A percentile compares a stretch with the other conserved stretches of the same genome.
Conservation (phyloP, 2,113 vertebrate species). For the Ramphastos sulfuratus region DNA sequence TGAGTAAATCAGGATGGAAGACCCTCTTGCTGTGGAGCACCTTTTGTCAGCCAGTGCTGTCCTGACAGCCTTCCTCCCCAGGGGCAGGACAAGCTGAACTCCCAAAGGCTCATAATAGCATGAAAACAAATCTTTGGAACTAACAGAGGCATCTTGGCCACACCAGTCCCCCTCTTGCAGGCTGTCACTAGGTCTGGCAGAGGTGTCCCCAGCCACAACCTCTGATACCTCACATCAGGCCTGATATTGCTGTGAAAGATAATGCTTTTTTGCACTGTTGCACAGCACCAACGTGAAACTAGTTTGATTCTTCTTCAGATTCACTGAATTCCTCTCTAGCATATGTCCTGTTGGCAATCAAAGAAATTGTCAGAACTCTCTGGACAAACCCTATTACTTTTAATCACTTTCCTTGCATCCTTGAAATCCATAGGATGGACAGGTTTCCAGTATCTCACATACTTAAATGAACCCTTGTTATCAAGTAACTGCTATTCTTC, state of each 20-base stretch:
- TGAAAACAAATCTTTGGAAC: not conserved
- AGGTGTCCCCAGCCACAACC: not conserved
- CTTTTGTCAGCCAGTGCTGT: not conserved
- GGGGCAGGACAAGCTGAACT: not conserved
- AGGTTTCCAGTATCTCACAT: not conserved
- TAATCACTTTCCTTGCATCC: slow-evolving; percentile 13
- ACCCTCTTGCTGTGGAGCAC: not conserved
- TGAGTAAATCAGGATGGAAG: slow-evolving; percentile 20
- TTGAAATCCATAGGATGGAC: not conserved
- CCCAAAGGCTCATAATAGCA: not conserved
- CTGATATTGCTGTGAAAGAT: not conserved
- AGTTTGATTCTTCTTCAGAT: not conserved
- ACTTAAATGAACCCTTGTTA: slow-evolving; percentile 39
- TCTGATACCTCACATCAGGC: not conserved
- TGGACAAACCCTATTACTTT: not conserved
- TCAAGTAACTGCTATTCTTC: slow-evolving; percentile 32
- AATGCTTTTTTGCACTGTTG: not conserved
- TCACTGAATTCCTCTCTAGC: not conserved
- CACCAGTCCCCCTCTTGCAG: fast-evolving
- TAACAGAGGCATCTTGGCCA: not conserved
- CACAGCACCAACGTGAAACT: not conserved
- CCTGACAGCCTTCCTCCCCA: not conserved
- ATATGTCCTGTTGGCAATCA: not conserved
- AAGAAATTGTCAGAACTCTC: slow-evolving; percentile 11
- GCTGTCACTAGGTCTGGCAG: not conserved